phyloP scores from a whole-genome alignment of 2,113 vertebrate species.

The Zosterops pallidus region DNA sequence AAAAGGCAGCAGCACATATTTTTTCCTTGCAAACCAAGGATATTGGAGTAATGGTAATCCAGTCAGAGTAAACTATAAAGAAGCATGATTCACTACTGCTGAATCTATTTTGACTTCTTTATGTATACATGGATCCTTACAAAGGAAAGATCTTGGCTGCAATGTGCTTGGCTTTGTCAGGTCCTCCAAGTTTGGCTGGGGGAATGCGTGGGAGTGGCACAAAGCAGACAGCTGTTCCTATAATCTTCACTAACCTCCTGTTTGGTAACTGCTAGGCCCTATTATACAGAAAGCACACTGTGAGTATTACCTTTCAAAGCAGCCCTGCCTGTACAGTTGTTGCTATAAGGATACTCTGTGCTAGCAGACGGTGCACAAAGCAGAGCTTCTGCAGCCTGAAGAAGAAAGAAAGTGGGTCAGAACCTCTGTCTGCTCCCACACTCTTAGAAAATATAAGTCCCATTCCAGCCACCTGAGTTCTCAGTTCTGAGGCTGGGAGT shows the following conservation, averaged over 20 bases:
- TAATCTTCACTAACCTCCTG: slow-evolving; percentile 18
- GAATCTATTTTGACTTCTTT: not conserved
- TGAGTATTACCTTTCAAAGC: slow-evolving; percentile 50
- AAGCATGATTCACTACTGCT: not conserved
- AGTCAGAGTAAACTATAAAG: not conserved
- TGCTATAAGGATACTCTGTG: not conserved
- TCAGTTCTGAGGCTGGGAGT: not conserved
- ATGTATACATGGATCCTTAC: not conserved
- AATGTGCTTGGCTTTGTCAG: not conserved
- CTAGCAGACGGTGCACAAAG: not conserved
- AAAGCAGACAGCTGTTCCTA: slow-evolving; percentile 42
- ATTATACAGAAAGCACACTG: slow-evolving; percentile 4
- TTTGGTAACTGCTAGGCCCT: slow-evolving; percentile 14
- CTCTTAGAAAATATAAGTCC: not conserved
- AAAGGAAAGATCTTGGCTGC: not conserved
- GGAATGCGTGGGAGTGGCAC: not conserved
- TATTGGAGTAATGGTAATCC: not conserved
- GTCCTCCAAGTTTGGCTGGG: not conserved
- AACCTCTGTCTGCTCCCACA: not conserved
- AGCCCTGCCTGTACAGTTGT: not conserved
- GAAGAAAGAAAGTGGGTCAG: not conserved
- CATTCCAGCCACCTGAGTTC: not conserved
- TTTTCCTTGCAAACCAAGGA: not conserved
- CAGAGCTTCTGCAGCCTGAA: not conserved
- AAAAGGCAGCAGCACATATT: not conserved